phyloP scores from a whole-genome alignment of 2,888 invertebrate species.

The Nephrotoma appendiculata region DNA sequence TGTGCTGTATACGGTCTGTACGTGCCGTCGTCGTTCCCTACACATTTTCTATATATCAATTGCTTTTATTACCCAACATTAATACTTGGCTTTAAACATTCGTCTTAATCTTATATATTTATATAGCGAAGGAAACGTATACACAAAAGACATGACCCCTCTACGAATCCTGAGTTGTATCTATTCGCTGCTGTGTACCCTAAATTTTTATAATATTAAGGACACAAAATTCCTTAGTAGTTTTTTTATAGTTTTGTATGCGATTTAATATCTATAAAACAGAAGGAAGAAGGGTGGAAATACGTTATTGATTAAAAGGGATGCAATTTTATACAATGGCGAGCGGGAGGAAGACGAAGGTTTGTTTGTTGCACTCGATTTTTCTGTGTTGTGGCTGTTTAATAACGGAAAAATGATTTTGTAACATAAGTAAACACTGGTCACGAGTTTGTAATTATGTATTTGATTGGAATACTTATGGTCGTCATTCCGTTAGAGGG shows the following conservation, averaged over 20 bases:
- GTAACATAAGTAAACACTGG: not conserved
- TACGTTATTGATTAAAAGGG: not conserved
- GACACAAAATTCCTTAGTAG: not conserved
- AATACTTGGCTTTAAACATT: not conserved
- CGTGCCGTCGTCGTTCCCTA: not conserved
- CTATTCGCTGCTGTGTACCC: not conserved
- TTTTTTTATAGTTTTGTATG: not conserved
- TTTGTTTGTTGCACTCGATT: not conserved
- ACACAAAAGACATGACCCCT: not conserved
- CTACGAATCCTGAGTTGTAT: not conserved
- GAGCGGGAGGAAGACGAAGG: not conserved
- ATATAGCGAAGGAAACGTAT: not conserved
- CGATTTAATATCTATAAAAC: not conserved
- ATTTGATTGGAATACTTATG: not conserved
- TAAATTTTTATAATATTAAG: not conserved
- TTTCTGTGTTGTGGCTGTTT: not conserved
- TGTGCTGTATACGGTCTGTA: not conserved
- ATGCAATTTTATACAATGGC: not conserved
- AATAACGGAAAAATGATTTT: not conserved
- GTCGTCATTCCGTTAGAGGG: not conserved
- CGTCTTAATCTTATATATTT: not conserved
- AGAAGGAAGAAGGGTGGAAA: not conserved
- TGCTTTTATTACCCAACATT: not conserved
- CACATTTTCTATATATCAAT: not conserved
- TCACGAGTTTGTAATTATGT: not conserved